These are phyloP conservation scores for Glossosoma conforme DNA, from an alignment of 1,140 invertebrate species.

Conservation along the genomic window DNA sequence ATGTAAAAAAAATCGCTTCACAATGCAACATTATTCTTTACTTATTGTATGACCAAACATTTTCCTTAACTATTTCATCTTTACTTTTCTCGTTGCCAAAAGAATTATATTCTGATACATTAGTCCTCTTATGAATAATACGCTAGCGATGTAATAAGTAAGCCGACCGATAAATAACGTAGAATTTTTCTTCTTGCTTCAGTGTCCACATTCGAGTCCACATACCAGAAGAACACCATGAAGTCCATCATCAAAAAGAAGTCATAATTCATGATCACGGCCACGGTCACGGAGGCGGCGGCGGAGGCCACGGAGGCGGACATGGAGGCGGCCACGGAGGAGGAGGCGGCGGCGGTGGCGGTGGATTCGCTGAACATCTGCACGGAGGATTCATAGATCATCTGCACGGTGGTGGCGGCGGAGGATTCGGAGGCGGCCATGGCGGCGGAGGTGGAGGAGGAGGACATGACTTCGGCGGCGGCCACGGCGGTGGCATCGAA, in stretches of 20 bases:
- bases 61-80: no score
- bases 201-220: conserved; percentile 24
- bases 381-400: conserved; percentile 1
- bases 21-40: no score
- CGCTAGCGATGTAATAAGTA: no score
- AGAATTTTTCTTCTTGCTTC: conserved; percentile 11
- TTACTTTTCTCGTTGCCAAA: no score
- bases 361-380: conserved; percentile 4
- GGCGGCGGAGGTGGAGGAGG: not conserved
- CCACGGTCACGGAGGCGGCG: conserved; percentile 4
- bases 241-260: conserved; percentile 24
- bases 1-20: no score
- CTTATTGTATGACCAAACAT: no score
- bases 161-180: no score
- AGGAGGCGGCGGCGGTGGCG: conserved; percentile 4
- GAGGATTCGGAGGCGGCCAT: conserved; percentile 5
- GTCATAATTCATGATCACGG: conserved; percentile 19
- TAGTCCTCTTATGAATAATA: no score
- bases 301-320: conserved; percentile 6
- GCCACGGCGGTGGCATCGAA: conserved; percentile 7
- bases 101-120: no score
- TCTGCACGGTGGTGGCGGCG: not conserved
- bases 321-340: conserved; percentile 10
- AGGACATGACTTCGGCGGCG: not conserved
- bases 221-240: conserved; percentile 22